Evolutionary conservation across 2,797 vertebrate genomes (phyloP).

Genomic region (Selene dorsalis): DNA sequence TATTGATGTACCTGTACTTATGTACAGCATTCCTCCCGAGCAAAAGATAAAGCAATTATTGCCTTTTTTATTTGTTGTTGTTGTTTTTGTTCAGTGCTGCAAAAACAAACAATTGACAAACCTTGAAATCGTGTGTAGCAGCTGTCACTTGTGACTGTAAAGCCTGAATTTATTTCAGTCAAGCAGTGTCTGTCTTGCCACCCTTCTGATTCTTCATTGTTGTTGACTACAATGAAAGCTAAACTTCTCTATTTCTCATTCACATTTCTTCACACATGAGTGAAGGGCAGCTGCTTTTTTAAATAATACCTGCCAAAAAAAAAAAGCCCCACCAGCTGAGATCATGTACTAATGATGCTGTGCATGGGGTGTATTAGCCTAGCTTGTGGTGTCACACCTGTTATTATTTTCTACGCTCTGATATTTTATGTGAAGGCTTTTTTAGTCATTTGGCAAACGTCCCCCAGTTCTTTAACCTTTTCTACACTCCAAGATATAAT

Average conservation of each 20-base stretch:
- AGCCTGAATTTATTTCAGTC: conserved; percentile 60
- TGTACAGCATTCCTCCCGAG: conserved; percentile 47
- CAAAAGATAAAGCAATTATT: conserved; percentile 46
- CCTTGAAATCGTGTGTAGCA: conserved; percentile 53
- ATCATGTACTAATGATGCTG: conserved; percentile 51
- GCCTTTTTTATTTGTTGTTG: conserved; percentile 26
- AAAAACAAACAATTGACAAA: conserved; percentile 59
- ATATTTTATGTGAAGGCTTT: conserved; percentile 31
- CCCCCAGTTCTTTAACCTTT: conserved; percentile 17
- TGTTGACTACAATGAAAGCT: conserved; percentile 62
- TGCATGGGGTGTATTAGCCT: conserved; percentile 39
- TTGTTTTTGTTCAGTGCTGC: conserved; percentile 30
- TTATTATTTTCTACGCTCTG: conserved; percentile 33
- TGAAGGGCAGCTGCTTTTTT: conserved; percentile 68
- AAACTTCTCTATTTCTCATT: conserved; percentile 64
- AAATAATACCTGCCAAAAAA: conserved; percentile 63
- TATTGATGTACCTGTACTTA: conserved; percentile 55
- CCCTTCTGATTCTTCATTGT: conserved; percentile 61
- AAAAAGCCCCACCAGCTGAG: conserved; percentile 51
- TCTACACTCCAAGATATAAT: conserved; percentile 8
- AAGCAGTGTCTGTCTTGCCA: conserved; percentile 47
- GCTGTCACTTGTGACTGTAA: conserved; percentile 53
- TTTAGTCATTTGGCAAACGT: conserved; percentile 31
- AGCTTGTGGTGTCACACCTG: conserved; percentile 39
- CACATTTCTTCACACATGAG: conserved; percentile 59